Conservation (phyloP, 2,113 vertebrate genomes). For the Lycocorax pyrrhopterus region DNA sequence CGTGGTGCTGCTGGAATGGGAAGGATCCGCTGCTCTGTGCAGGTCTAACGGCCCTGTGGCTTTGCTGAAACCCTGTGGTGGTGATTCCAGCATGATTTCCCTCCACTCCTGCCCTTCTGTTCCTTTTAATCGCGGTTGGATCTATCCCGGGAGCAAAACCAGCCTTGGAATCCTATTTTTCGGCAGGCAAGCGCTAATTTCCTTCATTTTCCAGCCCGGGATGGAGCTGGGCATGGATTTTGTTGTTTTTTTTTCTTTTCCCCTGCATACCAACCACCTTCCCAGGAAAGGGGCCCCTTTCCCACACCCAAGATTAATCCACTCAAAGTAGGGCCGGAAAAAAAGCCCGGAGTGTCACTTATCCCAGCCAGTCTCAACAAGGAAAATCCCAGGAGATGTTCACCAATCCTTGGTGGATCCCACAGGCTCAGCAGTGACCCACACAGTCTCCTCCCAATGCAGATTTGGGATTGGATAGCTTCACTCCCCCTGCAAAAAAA, state of each 20-base stretch:
- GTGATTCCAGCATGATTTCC: not conserved
- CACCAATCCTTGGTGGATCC: not conserved
- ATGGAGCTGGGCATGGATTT: not conserved
- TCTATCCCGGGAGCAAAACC: not conserved
- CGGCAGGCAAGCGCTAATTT: not conserved
- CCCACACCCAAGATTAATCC: conserved; percentile 33
- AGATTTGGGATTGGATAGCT: not conserved
- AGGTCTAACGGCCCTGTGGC: fast-evolving
- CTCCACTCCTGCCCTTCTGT: not conserved
- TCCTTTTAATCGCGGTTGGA: not conserved
- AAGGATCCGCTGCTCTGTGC: fast-evolving
- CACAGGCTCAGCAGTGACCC: not conserved
- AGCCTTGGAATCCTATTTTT: not conserved
- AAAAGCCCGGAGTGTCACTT: not conserved
- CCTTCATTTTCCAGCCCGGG: not conserved
- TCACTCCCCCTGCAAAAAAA: not conserved
- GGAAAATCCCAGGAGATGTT: not conserved
- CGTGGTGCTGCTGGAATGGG: not conserved
- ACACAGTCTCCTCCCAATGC: fast-evolving
- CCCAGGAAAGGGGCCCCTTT: conserved; percentile 55
- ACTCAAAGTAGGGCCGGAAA: not conserved
- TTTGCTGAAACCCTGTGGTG: not conserved
- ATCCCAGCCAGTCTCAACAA: not conserved
- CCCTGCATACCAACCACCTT: conserved; percentile 41
- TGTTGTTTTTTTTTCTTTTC: not conserved